phyloP scores from a whole-genome alignment of 2,113 vertebrate species.

The Etheostoma cragini region DNA sequence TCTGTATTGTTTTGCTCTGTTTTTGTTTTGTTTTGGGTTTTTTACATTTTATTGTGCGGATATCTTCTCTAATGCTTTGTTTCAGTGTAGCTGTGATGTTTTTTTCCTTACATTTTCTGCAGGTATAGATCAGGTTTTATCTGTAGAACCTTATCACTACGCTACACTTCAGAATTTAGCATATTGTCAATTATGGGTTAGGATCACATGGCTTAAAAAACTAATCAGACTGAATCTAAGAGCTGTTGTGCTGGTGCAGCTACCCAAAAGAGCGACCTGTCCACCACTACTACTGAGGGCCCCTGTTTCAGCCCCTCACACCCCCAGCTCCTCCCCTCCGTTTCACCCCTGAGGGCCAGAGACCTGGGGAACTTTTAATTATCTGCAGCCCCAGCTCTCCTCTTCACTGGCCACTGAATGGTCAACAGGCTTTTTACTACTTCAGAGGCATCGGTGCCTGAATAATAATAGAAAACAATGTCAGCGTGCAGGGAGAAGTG shows the following conservation, averaged over 20 bases:
- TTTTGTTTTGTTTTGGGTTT: constrained; percentile 13
- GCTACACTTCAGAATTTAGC: not conserved
- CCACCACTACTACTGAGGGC: constrained; percentile 46
- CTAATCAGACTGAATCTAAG: not conserved
- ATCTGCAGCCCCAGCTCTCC: constrained; percentile 83
- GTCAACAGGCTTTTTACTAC: constrained; percentile 92
- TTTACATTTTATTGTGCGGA: not conserved
- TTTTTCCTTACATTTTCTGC: not conserved
- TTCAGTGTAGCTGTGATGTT: constrained; percentile 1
- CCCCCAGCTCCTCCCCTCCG: constrained; percentile 72
- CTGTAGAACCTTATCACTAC: not conserved
- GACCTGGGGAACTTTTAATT: constrained; percentile 96
- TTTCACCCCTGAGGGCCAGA: constrained; percentile 86
- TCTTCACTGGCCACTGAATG: constrained; percentile 85
- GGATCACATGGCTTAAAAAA: not conserved
- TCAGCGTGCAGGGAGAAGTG: constrained; percentile 69
- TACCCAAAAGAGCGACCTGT: constrained; percentile 44
- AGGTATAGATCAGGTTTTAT: not conserved
- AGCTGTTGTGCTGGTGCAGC: constrained; percentile 15
- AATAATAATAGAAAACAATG: constrained; percentile 92
- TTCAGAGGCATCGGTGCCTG: constrained; percentile 85
- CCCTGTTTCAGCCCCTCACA: constrained; percentile 38
- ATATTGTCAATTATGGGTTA: not conserved
- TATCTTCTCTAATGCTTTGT: constrained; percentile 18
- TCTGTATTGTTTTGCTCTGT: constrained; percentile 14